Evolutionary conservation across 2,113 vertebrate genomes (phyloP).

Genomic region (Limnothrissa miodon): DNA sequence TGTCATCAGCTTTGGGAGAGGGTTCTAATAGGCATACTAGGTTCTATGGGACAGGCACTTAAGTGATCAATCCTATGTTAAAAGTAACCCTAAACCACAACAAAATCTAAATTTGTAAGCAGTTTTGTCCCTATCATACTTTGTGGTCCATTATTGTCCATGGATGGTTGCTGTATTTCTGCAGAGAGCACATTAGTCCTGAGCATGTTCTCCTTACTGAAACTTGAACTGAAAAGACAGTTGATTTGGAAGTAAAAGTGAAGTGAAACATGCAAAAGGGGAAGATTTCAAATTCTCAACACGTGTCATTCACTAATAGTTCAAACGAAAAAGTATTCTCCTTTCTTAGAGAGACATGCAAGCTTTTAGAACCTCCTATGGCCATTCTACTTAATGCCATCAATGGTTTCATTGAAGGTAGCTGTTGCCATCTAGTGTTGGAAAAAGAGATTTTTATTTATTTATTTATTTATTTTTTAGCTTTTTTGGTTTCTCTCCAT

Average conservation of each 20-base stretch:
- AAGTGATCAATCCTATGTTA: background rate
- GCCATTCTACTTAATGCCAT: background rate
- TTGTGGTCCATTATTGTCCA: background rate
- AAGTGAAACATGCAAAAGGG: slow-evolving; percentile 4
- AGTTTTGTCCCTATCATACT: background rate
- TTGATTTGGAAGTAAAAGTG: background rate
- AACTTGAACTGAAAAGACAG: background rate
- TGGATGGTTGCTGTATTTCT: background rate
- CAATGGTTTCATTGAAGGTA: background rate
- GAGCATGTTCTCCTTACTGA: background rate
- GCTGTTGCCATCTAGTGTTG: slow-evolving; percentile 49
- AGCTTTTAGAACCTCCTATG: background rate
- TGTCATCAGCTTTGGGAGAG: background rate
- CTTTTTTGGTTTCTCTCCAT: background rate
- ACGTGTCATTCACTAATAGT: background rate
- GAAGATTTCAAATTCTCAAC: background rate
- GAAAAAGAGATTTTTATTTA: background rate
- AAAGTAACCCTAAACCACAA: background rate
- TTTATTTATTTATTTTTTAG: background rate
- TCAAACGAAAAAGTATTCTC: background rate
- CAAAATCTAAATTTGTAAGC: background rate
- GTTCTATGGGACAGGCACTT: background rate
- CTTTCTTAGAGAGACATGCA: background rate
- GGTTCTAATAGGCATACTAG: background rate
- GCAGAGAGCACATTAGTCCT: background rate